Percentiles rank a stretch among this genome's conserved stretches.
Evolutionary conservation across 2,888 invertebrate species (phyloP).

Genomic region (Drosophila acutilabella): DNA sequence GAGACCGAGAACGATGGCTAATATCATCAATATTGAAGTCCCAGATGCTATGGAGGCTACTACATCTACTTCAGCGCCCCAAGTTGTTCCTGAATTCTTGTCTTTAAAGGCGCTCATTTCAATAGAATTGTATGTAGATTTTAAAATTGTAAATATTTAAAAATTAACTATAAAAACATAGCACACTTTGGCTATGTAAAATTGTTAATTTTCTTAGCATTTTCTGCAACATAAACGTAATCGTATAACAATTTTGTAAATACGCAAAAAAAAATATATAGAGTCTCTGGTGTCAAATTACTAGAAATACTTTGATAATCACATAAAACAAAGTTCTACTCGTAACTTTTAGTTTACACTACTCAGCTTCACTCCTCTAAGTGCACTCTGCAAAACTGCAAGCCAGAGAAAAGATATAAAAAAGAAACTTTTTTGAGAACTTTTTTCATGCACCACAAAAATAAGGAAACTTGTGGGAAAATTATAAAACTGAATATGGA

Average conservation of each 20-base stretch:
- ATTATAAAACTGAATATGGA: slow-evolving; percentile 77
- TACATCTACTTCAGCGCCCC: background rate
- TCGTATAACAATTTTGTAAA: no score
- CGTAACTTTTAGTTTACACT: slow-evolving; percentile 18
- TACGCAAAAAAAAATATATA: background rate
- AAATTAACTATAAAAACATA: background rate
- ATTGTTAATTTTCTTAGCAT: background rate
- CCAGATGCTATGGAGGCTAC: background rate
- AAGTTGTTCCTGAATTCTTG: background rate
- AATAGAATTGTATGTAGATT: slow-evolving; percentile 1
- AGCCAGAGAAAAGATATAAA: slow-evolving; percentile 17
- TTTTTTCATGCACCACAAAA: slow-evolving; percentile 55
- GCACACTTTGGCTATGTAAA: slow-evolving; percentile 9
- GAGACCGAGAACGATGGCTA: background rate
- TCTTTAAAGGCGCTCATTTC: slow-evolving; percentile 3
- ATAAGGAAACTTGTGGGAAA: slow-evolving; percentile 53
- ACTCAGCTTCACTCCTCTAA: slow-evolving; percentile 15
- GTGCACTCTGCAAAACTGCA: slow-evolving; percentile 39
- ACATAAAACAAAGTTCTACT: slow-evolving; percentile 20
- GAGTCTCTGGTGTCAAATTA: slow-evolving; percentile 15
- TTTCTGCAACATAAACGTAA: no score
- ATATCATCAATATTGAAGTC: background rate
- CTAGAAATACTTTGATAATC: slow-evolving; percentile 23
- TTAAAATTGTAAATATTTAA: background rate
- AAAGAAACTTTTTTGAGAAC: slow-evolving; percentile 62